Evolutionary conservation across 2,113 vertebrate species (phyloP).

Genomic region (Geococcyx californianus): DNA sequence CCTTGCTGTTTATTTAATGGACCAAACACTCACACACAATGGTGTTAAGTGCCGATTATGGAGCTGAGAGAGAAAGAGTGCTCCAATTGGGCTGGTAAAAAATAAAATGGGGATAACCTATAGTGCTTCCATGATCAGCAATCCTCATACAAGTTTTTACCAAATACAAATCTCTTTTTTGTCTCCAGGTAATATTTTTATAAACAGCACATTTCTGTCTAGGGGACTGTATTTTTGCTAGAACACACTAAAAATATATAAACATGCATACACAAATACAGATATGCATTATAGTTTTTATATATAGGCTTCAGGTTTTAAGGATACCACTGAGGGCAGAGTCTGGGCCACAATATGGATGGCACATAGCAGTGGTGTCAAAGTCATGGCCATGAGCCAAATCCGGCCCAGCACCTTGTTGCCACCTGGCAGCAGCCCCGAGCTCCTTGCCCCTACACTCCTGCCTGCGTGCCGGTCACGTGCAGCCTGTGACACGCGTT

Average conservation of each 20-base stretch:
- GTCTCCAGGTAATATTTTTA: not conserved
- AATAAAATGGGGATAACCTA: not conserved
- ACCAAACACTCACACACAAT: not conserved
- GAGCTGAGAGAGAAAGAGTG: not conserved
- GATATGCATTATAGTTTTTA: not conserved
- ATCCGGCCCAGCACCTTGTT: too few relatives aligned
- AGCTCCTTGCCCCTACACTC: too few relatives aligned
- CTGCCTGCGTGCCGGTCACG: too few relatives aligned
- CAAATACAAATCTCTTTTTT: not conserved
- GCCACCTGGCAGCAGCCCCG: too few relatives aligned
- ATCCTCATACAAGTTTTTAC: not conserved
- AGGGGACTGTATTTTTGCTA: not conserved
- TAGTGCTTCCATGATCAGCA: not conserved
- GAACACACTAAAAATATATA: not conserved
- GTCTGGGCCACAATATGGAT: not conserved
- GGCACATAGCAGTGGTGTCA: too few relatives aligned
- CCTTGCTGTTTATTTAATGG: conserved; percentile 28
- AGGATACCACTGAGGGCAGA: not conserved
- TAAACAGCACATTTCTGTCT: not conserved
- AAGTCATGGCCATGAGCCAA: too few relatives aligned
- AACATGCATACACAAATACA: not conserved
- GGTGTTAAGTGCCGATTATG: not conserved
- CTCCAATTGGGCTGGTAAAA: not conserved
- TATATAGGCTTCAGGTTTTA: not conserved
- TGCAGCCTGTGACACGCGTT: too few relatives aligned